Conservation (phyloP, 2,888 invertebrate species). For the Tipula unca region DNA sequence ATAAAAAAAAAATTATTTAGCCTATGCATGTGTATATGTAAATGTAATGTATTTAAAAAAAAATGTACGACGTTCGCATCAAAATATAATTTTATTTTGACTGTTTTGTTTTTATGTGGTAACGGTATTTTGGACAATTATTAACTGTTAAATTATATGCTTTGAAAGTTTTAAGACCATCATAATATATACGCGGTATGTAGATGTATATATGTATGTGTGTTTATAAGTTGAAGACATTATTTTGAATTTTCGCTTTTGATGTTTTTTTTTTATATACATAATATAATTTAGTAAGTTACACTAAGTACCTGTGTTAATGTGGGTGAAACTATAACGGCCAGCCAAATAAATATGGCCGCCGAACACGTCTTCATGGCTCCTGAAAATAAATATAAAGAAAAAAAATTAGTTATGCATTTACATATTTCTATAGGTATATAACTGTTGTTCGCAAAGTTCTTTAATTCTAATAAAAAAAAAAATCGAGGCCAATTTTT, state of each 20-base stretch:
- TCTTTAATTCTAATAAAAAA: background rate
- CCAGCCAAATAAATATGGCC: constrained; percentile 42
- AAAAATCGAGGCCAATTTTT: background rate
- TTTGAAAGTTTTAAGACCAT: background rate
- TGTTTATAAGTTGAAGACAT: background rate
- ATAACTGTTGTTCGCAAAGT: background rate
- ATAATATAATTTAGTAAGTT: background rate
- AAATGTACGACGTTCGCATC: background rate
- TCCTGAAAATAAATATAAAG: background rate
- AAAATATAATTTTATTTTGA: background rate
- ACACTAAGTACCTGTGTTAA: constrained; percentile 28
- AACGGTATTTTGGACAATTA: background rate
- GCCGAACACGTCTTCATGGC: constrained; percentile 38
- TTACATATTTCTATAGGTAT: too few relatives aligned
- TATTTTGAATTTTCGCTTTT: background rate
- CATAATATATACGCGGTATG: too few relatives aligned
- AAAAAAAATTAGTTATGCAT: background rate
- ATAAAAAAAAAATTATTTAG: background rate
- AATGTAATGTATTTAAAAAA: background rate
- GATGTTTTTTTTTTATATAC: background rate
- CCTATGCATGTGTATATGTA: background rate
- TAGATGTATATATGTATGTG: too few relatives aligned
- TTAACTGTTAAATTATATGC: background rate
- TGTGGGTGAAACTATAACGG: constrained; percentile 33
- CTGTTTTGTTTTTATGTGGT: background rate